Percentiles rank a stretch among this genome's conserved stretches.
Evolutionary conservation across 2,113 vertebrate genomes (phyloP).

Genomic region (Antechinus flavipes): DNA sequence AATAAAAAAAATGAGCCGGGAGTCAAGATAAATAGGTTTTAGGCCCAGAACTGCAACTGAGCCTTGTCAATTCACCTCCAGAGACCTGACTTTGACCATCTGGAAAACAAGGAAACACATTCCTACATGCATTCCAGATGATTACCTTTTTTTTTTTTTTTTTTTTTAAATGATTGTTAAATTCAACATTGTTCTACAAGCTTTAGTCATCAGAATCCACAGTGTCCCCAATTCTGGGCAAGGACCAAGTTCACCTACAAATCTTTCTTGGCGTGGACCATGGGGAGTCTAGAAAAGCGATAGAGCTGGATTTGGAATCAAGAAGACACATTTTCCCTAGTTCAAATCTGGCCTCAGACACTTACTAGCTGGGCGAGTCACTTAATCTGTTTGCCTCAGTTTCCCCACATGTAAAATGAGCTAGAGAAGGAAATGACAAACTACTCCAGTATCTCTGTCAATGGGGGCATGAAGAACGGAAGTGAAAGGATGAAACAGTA

Average conservation of each 20-base stretch:
- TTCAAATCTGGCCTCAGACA: background rate
- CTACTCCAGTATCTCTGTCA: too few species aligned
- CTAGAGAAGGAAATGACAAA: too few species aligned
- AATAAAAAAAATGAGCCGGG: background rate
- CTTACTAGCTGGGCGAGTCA: background rate
- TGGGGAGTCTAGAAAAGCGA: background rate
- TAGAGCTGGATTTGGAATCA: background rate
- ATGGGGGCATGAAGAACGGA: too few species aligned
- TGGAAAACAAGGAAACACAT: background rate
- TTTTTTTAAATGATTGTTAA: background rate
- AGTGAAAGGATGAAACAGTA: too few species aligned
- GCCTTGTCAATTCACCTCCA: background rate
- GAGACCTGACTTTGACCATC: background rate
- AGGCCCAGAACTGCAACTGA: background rate
- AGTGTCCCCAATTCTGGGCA: background rate
- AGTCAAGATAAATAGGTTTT: background rate
- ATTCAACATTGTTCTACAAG: conserved; percentile 16
- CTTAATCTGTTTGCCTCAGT: background rate
- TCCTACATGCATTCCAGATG: background rate
- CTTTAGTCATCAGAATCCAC: background rate
- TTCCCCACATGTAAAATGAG: background rate
- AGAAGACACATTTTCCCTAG: background rate
- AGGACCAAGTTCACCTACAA: background rate
- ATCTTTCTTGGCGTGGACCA: background rate
- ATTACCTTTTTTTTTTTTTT: background rate